Conservation (phyloP, 2,113 vertebrate species). For the Mormoops blainvillei region DNA sequence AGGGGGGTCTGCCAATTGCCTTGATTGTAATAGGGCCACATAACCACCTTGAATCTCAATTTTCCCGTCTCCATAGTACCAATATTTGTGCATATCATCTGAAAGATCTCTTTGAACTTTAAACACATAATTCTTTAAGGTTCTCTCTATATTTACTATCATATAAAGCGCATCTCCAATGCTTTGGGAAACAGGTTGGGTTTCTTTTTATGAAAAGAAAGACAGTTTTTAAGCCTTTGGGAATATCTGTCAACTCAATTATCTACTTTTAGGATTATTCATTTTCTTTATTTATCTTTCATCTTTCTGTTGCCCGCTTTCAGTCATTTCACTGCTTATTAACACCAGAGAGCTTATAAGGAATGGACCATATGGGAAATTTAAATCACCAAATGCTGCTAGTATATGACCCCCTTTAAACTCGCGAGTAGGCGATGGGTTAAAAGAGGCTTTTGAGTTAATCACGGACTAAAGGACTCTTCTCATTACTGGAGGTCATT, state of each 20-base stretch:
- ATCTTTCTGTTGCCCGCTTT: not conserved
- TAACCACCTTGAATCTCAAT: not conserved
- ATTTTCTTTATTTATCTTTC: not conserved
- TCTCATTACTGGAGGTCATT: not conserved
- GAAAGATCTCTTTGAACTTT: not conserved
- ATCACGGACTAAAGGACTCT: not conserved
- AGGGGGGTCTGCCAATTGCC: not conserved
- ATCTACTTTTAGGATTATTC: not conserved
- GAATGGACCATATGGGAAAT: not conserved
- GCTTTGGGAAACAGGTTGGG: not conserved
- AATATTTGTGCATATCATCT: not conserved
- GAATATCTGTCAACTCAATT: not conserved
- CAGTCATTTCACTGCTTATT: not conserved
- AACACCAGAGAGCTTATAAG: not conserved
- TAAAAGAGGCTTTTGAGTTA: conserved; percentile 5
- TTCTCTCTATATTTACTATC: not conserved
- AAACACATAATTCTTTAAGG: not conserved
- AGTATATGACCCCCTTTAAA: not conserved
- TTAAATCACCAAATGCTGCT: not conserved
- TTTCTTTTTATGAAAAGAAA: not conserved
- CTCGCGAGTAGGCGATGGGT: not conserved
- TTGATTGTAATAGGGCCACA: not conserved
- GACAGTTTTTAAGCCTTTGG: not conserved
- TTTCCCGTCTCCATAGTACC: not conserved
- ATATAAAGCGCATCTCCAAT: not conserved